A percentile compares a stretch with the other conserved stretches of the same genome.
phyloP scores from a whole-genome alignment of 2,797 vertebrate genomes.

The Halcyon leucocephala region DNA sequence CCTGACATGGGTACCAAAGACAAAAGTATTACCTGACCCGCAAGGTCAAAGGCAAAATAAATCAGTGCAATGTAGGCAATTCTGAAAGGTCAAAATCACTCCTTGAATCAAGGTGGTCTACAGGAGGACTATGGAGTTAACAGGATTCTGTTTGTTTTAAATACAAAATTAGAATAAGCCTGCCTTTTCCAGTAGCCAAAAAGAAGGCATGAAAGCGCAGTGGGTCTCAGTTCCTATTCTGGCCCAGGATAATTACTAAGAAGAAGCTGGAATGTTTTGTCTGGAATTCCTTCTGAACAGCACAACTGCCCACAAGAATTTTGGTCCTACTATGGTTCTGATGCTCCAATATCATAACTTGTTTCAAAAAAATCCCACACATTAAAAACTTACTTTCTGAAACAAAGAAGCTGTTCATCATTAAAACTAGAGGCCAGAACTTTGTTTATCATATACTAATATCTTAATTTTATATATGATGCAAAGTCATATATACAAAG shows the following conservation, averaged over 20 bases:
- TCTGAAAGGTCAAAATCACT: not conserved
- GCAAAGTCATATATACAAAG: not conserved
- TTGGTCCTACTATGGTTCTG: not conserved
- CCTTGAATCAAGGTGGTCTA: not conserved
- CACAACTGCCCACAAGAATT: slow-evolving; percentile 3
- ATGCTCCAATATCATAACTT: not conserved
- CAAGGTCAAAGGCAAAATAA: not conserved
- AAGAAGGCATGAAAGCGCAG: not conserved
- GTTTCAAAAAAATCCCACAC: not conserved
- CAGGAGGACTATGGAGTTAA: not conserved
- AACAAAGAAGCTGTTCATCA: not conserved
- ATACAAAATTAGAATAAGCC: not conserved
- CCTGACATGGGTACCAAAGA: not conserved
- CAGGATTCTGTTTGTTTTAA: not conserved
- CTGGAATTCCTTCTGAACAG: slow-evolving; percentile 15
- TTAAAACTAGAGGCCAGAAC: not conserved
- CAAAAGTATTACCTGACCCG: not conserved
- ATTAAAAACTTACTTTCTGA: not conserved
- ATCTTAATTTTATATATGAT: not conserved
- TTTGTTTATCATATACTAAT: not conserved
- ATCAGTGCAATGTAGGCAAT: not conserved
- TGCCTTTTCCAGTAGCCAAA: not conserved
- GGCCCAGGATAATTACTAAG: not conserved
- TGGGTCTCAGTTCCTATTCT: not conserved
- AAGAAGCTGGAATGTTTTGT: not conserved